A percentile compares a stretch with the other conserved stretches of the same genome.
phyloP scores from a whole-genome alignment of 2,113 vertebrate genomes.

The Euleptes europaea region DNA sequence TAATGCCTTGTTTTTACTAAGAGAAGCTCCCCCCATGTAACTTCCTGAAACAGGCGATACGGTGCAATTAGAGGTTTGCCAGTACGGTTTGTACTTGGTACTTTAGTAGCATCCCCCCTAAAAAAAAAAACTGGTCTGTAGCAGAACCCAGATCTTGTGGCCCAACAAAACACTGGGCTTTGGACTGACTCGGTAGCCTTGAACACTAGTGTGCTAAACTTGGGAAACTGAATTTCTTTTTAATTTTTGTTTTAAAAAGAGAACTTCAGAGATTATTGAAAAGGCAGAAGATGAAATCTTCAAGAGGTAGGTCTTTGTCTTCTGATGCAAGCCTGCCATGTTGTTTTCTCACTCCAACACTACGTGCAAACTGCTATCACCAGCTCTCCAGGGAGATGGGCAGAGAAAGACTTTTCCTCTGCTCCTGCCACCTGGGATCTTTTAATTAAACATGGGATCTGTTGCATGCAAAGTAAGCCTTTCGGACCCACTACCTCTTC shows the following conservation, averaged over 20 bases:
- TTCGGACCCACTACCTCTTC: no score
- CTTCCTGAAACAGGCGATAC: not conserved
- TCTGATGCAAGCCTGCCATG: not conserved
- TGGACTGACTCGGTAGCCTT: not conserved
- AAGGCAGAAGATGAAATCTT: conserved; percentile 87
- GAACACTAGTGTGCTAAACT: not conserved
- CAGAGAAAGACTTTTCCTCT: no score
- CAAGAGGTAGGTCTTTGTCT: conserved; percentile 76
- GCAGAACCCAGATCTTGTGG: not conserved
- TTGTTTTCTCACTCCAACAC: not conserved
- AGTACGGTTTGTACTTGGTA: not conserved
- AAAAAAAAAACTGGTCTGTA: not conserved
- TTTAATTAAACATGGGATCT: no score
- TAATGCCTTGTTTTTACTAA: not conserved
- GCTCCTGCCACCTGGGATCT: no score
- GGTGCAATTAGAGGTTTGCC: not conserved
- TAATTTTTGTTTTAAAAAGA: conserved; percentile 53
- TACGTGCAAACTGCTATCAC: not conserved
- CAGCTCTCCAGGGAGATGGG: no score
- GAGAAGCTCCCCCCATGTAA: no score
- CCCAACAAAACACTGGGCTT: not conserved
- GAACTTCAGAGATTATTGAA: conserved; percentile 72
- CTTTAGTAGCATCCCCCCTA: not conserved
- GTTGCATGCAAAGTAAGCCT: no score
- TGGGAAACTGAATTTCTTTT: not conserved